phyloP scores from a whole-genome alignment of 2,888 invertebrate genomes.

The Rhimphoctona megacephalus region DNA sequence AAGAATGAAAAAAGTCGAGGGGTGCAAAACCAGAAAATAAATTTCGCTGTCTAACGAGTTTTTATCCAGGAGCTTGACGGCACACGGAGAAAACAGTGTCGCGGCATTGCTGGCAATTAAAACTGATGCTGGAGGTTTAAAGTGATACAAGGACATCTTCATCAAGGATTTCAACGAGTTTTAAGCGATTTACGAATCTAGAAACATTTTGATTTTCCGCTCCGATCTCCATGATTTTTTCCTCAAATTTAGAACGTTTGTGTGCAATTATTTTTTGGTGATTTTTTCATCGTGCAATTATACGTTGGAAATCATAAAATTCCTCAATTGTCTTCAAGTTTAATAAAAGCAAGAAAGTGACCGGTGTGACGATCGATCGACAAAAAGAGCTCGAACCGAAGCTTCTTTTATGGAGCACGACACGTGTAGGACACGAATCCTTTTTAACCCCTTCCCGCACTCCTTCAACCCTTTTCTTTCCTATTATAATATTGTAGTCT shows the following conservation, averaged over 20 bases:
- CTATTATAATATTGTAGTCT: constrained; percentile 69
- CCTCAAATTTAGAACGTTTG: neutral
- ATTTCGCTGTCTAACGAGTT: constrained; percentile 83
- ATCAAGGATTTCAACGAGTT: constrained; percentile 47
- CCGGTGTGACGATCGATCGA: constrained; percentile 57
- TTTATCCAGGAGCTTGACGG: constrained; percentile 78
- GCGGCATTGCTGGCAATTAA: constrained; percentile 77
- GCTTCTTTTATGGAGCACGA: constrained; percentile 69
- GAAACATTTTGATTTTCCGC: neutral
- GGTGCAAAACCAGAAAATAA: constrained; percentile 76
- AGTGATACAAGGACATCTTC: constrained; percentile 65
- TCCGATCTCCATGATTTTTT: neutral
- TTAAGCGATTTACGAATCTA: constrained; percentile 34
- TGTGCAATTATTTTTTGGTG: neutral
- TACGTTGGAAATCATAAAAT: neutral
- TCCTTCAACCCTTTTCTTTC: constrained; percentile 48
- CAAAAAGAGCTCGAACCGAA: constrained; percentile 28
- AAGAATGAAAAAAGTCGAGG: constrained; percentile 60
- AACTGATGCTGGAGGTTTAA: constrained; percentile 70
- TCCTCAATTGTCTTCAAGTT: neutral
- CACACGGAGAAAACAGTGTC: constrained; percentile 53
- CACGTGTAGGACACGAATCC: constrained; percentile 59
- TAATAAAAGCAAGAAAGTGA: constrained; percentile 46
- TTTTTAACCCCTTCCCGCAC: constrained; percentile 41
- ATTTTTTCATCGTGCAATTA: neutral